phyloP scores from a whole-genome alignment of 2,888 invertebrate species.

The Arrhopalites spinosus region DNA sequence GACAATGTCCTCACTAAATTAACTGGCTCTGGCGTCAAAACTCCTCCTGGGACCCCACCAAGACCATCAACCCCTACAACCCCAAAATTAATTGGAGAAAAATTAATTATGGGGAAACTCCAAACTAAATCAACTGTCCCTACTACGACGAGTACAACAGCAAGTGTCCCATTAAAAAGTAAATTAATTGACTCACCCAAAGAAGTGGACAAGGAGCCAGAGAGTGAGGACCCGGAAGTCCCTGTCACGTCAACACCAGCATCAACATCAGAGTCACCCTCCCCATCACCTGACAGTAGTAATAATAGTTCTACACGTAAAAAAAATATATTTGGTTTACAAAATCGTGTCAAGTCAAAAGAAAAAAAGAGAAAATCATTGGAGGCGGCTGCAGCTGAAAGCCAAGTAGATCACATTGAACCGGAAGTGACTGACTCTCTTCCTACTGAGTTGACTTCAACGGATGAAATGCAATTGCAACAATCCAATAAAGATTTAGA shows the following conservation, averaged over 20 bases:
- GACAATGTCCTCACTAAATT: neutral
- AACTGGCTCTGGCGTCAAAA: no score
- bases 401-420: no score
- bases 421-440: neutral
- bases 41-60: conserved; percentile 13
- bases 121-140: no score
- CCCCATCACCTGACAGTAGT: neutral
- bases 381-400: neutral
- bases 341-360: conserved; percentile 31
- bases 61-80: neutral
- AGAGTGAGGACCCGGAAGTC: no score
- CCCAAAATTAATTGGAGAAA: neutral
- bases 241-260: no score
- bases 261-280: neutral
- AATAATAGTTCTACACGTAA: neutral
- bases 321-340: conserved; percentile 29
- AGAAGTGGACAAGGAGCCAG: no score
- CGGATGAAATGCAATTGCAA: neutral
- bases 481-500: no score
- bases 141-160: no score
- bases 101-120: no score
- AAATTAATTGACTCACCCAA: no score
- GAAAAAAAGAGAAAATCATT: conserved; percentile 29
- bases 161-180: no score
- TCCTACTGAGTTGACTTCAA: neutral